Conservation (phyloP, 2,113 vertebrate species). For the Dendropsophus ebraccatus region DNA sequence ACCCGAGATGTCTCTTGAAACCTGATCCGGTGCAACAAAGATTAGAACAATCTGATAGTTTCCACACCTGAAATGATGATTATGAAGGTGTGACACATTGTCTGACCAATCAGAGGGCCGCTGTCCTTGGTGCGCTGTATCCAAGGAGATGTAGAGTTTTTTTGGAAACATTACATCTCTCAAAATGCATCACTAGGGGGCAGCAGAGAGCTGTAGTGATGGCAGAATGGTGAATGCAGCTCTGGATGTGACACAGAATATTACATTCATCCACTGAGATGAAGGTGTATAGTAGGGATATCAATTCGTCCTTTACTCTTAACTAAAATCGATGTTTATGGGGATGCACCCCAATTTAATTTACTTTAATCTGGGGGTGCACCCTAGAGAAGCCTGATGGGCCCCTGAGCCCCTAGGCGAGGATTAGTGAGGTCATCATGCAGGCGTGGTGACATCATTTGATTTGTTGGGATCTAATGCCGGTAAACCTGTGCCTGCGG, state of each 20-base stretch:
- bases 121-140: not conserved
- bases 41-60: not conserved
- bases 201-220: not conserved
- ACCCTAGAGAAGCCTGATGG: not conserved
- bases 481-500: too few species aligned
- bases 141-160: not conserved
- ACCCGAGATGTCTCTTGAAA: not conserved
- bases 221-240: not conserved
- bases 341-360: not conserved
- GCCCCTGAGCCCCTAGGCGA: not conserved
- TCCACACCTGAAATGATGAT: not conserved
- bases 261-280: too few species aligned
- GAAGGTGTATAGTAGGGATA: too few species aligned
- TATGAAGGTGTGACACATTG: too few species aligned
- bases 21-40: not conserved
- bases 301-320: too few species aligned
- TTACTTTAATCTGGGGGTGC: not conserved
- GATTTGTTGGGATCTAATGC: not conserved
- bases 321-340: too few species aligned
- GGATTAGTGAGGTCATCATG: not conserved
- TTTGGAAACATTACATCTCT: not conserved
- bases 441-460: not conserved
- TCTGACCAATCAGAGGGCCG: not conserved
- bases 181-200: not conserved
- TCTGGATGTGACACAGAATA: not conserved